Evolutionary conservation across 2,113 vertebrate species (phyloP).

Genomic region (Percina caprodes): DNA sequence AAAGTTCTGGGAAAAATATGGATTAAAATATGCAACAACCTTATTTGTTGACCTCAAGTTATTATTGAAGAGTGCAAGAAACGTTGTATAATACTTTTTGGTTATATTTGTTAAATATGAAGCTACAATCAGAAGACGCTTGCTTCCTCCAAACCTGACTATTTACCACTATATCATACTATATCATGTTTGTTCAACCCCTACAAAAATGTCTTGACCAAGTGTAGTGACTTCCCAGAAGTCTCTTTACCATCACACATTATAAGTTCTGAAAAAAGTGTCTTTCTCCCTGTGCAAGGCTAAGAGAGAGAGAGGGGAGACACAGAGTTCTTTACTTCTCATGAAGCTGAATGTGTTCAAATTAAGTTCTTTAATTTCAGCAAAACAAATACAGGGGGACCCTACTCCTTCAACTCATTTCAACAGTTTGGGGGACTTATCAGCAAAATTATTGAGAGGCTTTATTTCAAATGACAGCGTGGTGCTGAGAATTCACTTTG

Average conservation of each 20-base stretch:
- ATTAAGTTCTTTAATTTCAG: constrained; percentile 36
- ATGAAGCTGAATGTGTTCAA: constrained; percentile 32
- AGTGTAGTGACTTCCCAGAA: neutral
- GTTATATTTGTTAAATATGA: constrained; percentile 11
- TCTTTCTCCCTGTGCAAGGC: constrained; percentile 9
- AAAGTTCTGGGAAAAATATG: neutral
- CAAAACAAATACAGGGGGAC: neutral
- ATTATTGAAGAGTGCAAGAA: neutral
- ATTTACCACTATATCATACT: neutral
- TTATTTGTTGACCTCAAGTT: neutral
- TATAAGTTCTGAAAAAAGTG: neutral
- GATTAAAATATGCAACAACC: constrained; percentile 25
- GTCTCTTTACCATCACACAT: neutral
- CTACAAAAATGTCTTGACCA: neutral
- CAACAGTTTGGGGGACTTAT: constrained; percentile 17
- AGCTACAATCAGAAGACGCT: neutral
- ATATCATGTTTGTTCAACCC: too few species aligned
- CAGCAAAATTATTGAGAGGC: constrained; percentile 31
- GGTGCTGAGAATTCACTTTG: constrained; percentile 54
- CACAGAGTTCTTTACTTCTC: constrained; percentile 27
- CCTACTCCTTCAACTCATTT: constrained; percentile 7
- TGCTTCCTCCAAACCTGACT: constrained; percentile 1
- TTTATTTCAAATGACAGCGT: constrained; percentile 65
- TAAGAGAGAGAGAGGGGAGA: constrained; percentile 30
- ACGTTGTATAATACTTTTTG: neutral